Evolutionary conservation across 2,797 vertebrate species (phyloP), one percentile per base, ranked within the genome.

Genomic region (Monodelphis domestica): DNA sequence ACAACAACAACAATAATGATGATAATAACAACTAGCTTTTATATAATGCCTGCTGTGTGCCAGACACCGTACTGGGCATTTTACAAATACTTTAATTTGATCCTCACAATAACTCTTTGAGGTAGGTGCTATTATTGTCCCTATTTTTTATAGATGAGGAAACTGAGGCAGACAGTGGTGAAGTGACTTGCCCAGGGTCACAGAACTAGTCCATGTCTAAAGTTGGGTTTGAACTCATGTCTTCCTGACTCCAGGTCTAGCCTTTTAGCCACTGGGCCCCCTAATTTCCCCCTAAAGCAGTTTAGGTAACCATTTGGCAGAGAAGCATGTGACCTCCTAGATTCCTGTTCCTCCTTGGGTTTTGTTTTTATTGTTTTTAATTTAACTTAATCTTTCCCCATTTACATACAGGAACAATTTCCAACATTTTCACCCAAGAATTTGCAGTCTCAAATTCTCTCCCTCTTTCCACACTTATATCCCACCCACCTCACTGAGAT

Each of bases 201-300:
- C 70, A 78, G n/a, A 38, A n/a, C n/a, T 70, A 38, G 2, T 70
- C 17, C 38, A 17, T 38, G 4, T 21, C n/a, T 38, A n/a, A 70
- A 17, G 17, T 3, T 78, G 29, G 24, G 78, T 78, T 78, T 24
- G 17, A 78, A 45, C 21, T 45, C 7, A 6, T 5, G 21, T 78
- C 38, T 78, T 78, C 21, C 38, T 26, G 21, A 78, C 70, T 78
- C 21, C n/a, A 38, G 7, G 38, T 7, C 29, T 70, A 45, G 38
- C 2, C 0, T 0, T 21, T 2, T 24, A 11, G 38, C 17, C n/a
- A 78, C 17, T 21, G 33, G 2, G 2, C 59, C 33, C 2, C 33
- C 33, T 14, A 70, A 12, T 33, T 70, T 6, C 1, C 70, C 17
- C 7, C 15, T 45, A 78, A 78, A 78, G 38, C 70, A 70, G 21